Evolutionary conservation across 2,113 vertebrate species (phyloP).

Genomic region (Semnornis frantzii): DNA sequence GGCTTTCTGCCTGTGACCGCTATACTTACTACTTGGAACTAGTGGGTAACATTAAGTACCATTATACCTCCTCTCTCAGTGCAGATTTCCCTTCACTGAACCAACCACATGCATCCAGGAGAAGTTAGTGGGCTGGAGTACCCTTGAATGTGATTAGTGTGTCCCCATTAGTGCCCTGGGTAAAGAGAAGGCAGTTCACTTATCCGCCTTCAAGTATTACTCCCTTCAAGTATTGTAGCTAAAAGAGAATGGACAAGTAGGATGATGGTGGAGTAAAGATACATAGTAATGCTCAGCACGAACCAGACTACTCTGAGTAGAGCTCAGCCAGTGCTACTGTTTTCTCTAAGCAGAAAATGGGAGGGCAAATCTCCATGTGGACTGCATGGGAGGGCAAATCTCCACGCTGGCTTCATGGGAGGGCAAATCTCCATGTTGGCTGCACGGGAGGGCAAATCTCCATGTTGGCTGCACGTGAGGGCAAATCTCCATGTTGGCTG

Average conservation of each 20-base stretch:
- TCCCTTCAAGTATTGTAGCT: background rate
- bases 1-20: constrained; percentile 35
- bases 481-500: background rate
- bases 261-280: background rate
- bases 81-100: constrained; percentile 3
- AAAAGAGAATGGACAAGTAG: background rate
- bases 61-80: background rate
- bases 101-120: background rate
- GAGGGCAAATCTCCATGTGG: background rate
- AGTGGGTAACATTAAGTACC: background rate
- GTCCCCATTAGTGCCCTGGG: background rate
- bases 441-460: background rate
- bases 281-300: background rate
- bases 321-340: background rate
- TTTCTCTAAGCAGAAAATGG: background rate
- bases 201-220: background rate
- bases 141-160: background rate
- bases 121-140: background rate
- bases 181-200: background rate
- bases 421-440: background rate
- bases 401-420: background rate
- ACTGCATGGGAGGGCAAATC: background rate
- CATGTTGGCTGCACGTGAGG: too few species aligned
- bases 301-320: background rate
- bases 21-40: background rate